phyloP scores from a whole-genome alignment of 2,888 invertebrate genomes.

The Parnassius mnemosyne region DNA sequence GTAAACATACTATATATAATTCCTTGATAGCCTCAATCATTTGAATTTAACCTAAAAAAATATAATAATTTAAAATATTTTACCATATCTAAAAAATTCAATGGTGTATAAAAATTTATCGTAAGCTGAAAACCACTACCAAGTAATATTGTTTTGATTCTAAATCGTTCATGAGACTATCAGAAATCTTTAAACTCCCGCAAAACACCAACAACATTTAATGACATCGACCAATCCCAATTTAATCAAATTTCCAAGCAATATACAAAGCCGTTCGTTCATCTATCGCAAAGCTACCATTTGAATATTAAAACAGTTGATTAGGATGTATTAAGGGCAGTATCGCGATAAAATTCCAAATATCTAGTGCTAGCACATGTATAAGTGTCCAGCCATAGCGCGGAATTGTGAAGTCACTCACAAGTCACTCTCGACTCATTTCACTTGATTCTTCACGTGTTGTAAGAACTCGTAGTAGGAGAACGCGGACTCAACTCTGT shows the following conservation, averaged over 20 bases:
- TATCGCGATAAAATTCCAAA: conserved; percentile 16
- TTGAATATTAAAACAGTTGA: not conserved
- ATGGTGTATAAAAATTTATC: not conserved
- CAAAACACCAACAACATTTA: conserved; percentile 12
- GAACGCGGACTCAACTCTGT: conserved; percentile 95
- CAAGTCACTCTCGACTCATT: conserved; percentile 77
- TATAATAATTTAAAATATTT: conserved; percentile 3
- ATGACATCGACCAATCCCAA: conserved; percentile 6
- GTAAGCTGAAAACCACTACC: conserved; percentile 4
- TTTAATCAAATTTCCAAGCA: conserved; percentile 8
- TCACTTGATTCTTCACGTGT: conserved; percentile 93
- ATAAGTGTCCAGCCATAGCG: conserved; percentile 31
- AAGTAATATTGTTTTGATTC: conserved; percentile 6
- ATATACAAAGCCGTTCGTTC: conserved; percentile 16
- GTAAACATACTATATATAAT: not conserved
- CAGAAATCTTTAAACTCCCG: conserved; percentile 16
- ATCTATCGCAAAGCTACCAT: conserved; percentile 8
- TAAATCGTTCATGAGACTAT: conserved; percentile 11
- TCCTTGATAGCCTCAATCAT: conserved; percentile 20
- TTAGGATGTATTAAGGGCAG: conserved; percentile 15
- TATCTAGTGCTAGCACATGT: conserved; percentile 6
- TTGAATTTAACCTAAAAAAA: conserved; percentile 9
- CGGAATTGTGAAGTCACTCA: conserved; percentile 39
- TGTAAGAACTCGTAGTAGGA: conserved; percentile 99
- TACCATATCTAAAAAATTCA: not conserved